Base-by-base conservation (phyloP, 2,888 invertebrate species). In the Xestia rhomboidea region DNA sequence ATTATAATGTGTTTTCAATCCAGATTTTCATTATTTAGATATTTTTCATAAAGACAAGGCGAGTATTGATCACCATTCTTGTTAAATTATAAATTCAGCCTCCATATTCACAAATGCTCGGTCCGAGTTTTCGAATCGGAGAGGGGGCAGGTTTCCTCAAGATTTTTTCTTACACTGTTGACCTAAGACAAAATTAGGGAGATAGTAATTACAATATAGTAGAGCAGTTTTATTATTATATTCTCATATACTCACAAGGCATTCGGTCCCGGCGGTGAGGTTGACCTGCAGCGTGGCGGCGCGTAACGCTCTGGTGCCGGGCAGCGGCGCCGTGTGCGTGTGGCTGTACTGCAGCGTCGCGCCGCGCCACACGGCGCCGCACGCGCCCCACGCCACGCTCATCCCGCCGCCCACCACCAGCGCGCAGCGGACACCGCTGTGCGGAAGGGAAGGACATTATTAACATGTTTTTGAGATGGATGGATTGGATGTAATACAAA, bases 241-340 rank as follows among this genome's bases (percentile, higher is more conserved):
- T 34, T 34, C 4, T 34, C 34, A 34, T 41, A 44, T n/a, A 97
- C 98, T 97, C 95, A 99, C 99, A 97, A 99, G 97, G 94, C 99
- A 99, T 94, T 99, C 98, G 89, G 97, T 95, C 79, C 98, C 97
- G 89, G 98, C 98, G 96, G 98, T 98, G 57, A 99, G 98, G 91
- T 99, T 99, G 81, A 99, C 98, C 95, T 99, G 99, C 83, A 99
- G 95, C 64, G 99, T 99, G 96, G 99, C 99, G 54, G 98, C 98
- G 77, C 98, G 79, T 2, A 96, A 77, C 0, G 96, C 95, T 0
- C 95, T 73, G 0, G 93, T 83, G 71, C 93, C 91, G 0, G 91
- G 80, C 1, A 96, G 90, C 2, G 92, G 84, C 0, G 95, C 96
- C 0, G 88, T 77, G 71, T 93, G 98, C 85, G 98, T 96, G 93